phyloP scores from a whole-genome alignment of 1,140 invertebrate genomes.

The Lepidurus packardi region DNA sequence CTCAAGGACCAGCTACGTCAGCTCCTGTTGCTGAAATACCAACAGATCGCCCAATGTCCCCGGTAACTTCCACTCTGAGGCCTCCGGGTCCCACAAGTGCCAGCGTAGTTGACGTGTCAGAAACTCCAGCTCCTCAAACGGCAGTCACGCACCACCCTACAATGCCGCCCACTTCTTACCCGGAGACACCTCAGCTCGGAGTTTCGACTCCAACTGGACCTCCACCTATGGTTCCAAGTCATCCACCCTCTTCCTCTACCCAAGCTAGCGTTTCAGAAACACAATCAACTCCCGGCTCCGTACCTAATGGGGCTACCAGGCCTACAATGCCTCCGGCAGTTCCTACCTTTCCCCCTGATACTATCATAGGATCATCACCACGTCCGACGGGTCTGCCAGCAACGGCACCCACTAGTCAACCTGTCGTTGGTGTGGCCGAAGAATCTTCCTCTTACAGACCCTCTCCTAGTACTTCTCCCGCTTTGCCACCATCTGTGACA shows the following conservation, averaged over 20 bases:
- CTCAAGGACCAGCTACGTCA: not conserved
- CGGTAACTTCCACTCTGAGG: not conserved
- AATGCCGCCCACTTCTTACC: not conserved
- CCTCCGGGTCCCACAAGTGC: constrained; percentile 24
- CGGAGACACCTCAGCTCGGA: not conserved
- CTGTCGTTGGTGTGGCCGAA: not conserved
- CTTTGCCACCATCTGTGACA: constrained; percentile 14
- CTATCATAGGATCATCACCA: not conserved
- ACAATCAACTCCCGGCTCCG: not conserved
- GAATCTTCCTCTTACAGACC: not conserved
- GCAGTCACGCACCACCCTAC: not conserved
- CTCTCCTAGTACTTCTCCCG: not conserved
- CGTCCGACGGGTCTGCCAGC: not conserved
- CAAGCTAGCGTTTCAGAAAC: not conserved
- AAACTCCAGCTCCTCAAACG: not conserved
- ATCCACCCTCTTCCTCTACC: not conserved
- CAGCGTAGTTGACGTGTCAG: constrained; percentile 13
- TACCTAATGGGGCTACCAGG: not conserved
- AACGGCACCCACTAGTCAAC: constrained; percentile 26
- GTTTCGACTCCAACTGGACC: not conserved
- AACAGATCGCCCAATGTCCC: not conserved
- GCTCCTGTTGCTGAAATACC: constrained; percentile 27
- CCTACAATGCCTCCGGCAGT: not conserved
- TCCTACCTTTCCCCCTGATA: not conserved
- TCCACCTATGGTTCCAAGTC: not conserved